Conservation (phyloP, 2,113 vertebrate genomes). For the Noturus placidus region DNA sequence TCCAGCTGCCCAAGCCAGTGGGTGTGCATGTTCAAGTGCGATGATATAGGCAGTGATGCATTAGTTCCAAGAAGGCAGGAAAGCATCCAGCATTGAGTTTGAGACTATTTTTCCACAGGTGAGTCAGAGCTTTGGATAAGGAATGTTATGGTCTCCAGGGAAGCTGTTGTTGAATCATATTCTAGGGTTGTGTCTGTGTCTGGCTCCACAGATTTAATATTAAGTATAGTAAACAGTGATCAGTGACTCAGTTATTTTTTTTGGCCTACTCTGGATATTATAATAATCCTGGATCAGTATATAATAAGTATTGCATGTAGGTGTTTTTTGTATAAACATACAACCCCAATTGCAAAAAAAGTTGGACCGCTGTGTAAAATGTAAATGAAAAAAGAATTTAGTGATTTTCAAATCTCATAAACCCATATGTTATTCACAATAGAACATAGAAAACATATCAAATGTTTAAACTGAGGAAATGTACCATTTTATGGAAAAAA, state of each 20-base stretch:
- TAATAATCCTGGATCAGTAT: neutral
- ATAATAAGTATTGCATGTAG: neutral
- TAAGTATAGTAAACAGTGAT: neutral
- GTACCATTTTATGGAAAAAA: too few relatives aligned
- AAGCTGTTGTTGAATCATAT: slow-evolving; percentile 41
- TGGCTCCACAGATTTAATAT: neutral
- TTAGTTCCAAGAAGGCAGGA: slow-evolving; percentile 58
- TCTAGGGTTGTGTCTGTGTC: slow-evolving; percentile 13
- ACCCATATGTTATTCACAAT: too few relatives aligned
- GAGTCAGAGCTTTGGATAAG: slow-evolving; percentile 65
- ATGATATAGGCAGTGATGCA: slow-evolving; percentile 59
- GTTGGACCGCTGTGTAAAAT: too few relatives aligned
- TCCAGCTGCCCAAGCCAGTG: slow-evolving; percentile 33
- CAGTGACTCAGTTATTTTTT: neutral
- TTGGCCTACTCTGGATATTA: neutral
- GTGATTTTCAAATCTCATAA: too few relatives aligned
- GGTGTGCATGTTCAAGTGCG: slow-evolving; percentile 40
- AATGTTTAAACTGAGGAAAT: too few relatives aligned
- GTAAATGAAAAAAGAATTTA: too few relatives aligned
- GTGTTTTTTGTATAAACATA: slow-evolving; percentile 16
- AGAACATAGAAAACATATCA: too few relatives aligned
- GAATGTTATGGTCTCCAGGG: slow-evolving; percentile 47
- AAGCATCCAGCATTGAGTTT: slow-evolving; percentile 57
- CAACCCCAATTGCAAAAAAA: too few relatives aligned
- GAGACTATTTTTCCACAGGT: slow-evolving; percentile 69